These are phyloP conservation scores for Aphelenchoides bicaudatus DNA, from an alignment of 2,888 invertebrate genomes.

Conservation along the genomic window DNA sequence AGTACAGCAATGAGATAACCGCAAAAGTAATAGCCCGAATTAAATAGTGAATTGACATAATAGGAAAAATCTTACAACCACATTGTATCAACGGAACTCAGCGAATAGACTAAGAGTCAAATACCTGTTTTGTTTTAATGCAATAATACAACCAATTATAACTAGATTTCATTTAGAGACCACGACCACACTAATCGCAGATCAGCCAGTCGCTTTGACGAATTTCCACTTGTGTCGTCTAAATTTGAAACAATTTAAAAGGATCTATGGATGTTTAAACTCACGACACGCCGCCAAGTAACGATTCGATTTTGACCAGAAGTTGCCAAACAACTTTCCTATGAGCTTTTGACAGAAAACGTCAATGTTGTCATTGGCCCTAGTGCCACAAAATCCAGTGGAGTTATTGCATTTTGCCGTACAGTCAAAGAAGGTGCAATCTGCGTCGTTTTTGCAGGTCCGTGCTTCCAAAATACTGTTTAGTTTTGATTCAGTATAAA, in stretches of 20 bases:
- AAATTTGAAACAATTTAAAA: too few relatives aligned
- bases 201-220: constrained; percentile 50
- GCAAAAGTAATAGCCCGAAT: too few relatives aligned
- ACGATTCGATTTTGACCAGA: constrained; percentile 58
- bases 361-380: constrained; percentile 58
- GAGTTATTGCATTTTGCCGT: constrained; percentile 39
- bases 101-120: too few relatives aligned
- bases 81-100: too few relatives aligned
- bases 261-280: too few relatives aligned
- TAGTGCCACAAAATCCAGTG: constrained; percentile 46
- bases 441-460: constrained; percentile 48
- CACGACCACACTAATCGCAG: constrained; percentile 57
- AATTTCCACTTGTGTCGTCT: constrained; percentile 38
- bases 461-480: constrained; percentile 42
- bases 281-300: constrained; percentile 59
- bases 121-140: too few relatives aligned
- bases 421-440: constrained; percentile 56
- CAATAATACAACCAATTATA: too few relatives aligned
- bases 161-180: constrained; percentile 57
- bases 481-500: constrained; percentile 57
- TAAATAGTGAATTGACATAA: too few relatives aligned
- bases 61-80: too few relatives aligned
- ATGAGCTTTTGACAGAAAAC: constrained; percentile 60
- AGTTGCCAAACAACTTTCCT: constrained; percentile 54
- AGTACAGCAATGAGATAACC: too few relatives aligned